These are phyloP conservation scores for Hemicordylus capensis DNA, from an alignment of 2,113 vertebrate genomes.

Conservation along the genomic window DNA sequence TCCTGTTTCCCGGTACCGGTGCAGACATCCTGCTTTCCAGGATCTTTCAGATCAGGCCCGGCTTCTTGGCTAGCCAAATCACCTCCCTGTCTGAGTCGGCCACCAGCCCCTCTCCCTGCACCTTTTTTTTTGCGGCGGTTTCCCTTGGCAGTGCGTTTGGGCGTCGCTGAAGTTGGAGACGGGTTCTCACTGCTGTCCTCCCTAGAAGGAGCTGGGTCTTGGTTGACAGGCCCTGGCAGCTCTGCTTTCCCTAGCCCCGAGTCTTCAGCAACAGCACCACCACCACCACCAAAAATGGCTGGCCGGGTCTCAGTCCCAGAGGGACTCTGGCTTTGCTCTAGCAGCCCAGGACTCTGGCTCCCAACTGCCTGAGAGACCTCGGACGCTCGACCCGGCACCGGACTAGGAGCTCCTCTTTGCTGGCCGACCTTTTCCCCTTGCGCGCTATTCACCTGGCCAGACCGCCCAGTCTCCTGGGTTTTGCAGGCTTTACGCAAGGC, in stretches of 20 bases:
- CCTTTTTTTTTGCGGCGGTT: slow-evolving; percentile 35
- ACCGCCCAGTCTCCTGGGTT: slow-evolving; percentile 14
- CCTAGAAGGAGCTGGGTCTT: not conserved
- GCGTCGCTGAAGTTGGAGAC: not conserved
- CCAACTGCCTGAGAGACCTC: not conserved
- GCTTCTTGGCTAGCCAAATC: slow-evolving; percentile 1
- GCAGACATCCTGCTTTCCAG: not conserved
- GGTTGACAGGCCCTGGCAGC: not conserved
- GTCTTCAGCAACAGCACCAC: too few relatives aligned
- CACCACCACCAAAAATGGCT: not conserved
- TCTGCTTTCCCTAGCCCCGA: not conserved
- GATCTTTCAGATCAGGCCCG: not conserved
- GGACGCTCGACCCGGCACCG: not conserved
- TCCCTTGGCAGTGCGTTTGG: slow-evolving; percentile 4
- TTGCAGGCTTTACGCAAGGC: slow-evolving; percentile 31
- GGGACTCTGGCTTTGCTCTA: not conserved
- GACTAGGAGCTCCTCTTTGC: not conserved
- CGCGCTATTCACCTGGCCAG: not conserved
- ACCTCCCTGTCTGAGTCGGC: not conserved
- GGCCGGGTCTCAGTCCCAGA: not conserved
- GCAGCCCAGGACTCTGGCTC: not conserved
- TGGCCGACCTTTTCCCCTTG: not conserved
- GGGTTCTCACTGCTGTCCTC: not conserved
- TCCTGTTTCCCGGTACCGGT: not conserved
- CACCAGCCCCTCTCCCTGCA: slow-evolving; percentile 34